Evolutionary conservation across 2,797 vertebrate genomes (phyloP), one percentile per base, ranked within the genome.

Genomic region (Pangasius djambal): DNA sequence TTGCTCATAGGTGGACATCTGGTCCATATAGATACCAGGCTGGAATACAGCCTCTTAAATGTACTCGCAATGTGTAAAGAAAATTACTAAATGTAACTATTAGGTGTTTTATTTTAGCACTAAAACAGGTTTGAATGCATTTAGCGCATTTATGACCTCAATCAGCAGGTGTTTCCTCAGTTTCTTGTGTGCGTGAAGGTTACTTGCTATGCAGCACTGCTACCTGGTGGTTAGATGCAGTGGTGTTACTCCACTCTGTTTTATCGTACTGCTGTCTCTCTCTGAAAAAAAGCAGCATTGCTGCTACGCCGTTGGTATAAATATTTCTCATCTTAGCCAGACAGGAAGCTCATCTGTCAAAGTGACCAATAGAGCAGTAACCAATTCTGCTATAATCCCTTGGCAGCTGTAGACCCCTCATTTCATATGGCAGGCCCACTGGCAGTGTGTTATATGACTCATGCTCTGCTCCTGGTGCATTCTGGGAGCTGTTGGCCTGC

Each of bases 371-470:
- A 72, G 48, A 50, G 88, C 89, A 90, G 86, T 61, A 90, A 91
- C 85, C 67, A 69, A 93, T 91, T 89, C n/a, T 83, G 79, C 52
- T 93, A 85, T 92, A 93, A 93, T 83, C 87, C 90, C 92, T 83
- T 92, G 93, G 91, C 50, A 85, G 88, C 63, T 61, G 48, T 44
- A 85, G 37, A 75, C 65, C 77, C 55, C 59, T 81, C 37, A 7
- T 37, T 74, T 93, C 86, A 91, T 22, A 4, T 92, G 78, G 81
- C 88, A 44, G 85, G 87, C 28, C 67, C 37, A 34, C 40, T 85
- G 75, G 83, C 86, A 88, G 63, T 88, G 50, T n/a, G 40, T 57
- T 90, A 70, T 34, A 88, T n/a, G 44, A 86, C 18, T 63, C 34
- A 50, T 65, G 63, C 22, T 25, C 50, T 57, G 55, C 18, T 25